Evolutionary conservation across 1,140 invertebrate genomes (phyloP), one percentile per base, ranked within the genome.

Genomic region (Gonatopus flavifemur): DNA sequence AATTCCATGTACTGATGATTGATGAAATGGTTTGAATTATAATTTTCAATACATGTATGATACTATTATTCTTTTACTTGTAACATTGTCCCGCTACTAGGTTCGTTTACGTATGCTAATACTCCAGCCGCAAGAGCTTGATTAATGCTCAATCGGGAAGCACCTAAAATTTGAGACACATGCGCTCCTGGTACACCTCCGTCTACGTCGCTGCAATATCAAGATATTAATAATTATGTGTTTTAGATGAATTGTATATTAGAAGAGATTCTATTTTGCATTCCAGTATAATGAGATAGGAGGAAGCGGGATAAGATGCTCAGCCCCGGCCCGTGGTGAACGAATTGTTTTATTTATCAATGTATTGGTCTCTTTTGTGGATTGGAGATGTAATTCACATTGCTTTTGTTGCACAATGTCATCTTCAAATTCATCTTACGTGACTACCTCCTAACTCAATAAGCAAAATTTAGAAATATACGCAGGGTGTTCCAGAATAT

Each of bases 181-280:
- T 70, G 70, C 13, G 64, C 38, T 4, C 52, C 55, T 7, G 69
- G 69, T 35, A 57, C 39, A 24, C 68, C 68, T 3, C 69, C 68
- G 33, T 70, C 62, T 7, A 70, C 68, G 28, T 72, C 69, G 1
- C 69, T 71, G 22, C n/a, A n/a, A n/a, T n/a, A n/a, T n/a, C 8
- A 10, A 32, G 32, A 12, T 20, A 20, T n/a, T 32, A 13, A 13
- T 2, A n/a, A 25, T 25, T 35, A 3, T 18, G 38, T 15, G 7
- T 19, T 7, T 25, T 3, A 28, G 20, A 31, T 9, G 4, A 13
- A 36, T 33, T 39, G 3, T 10, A 39, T 39, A 36, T 20, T 35
- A 38, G 38, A 12, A 22, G 28, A 38, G 10, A 12, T 37, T 36
- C 12, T 31, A 4, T 8, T 15, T 12, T 6, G 25, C 25, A 28